Conservation (phyloP, 2,113 vertebrate species). For the Agapornis roseicollis region DNA sequence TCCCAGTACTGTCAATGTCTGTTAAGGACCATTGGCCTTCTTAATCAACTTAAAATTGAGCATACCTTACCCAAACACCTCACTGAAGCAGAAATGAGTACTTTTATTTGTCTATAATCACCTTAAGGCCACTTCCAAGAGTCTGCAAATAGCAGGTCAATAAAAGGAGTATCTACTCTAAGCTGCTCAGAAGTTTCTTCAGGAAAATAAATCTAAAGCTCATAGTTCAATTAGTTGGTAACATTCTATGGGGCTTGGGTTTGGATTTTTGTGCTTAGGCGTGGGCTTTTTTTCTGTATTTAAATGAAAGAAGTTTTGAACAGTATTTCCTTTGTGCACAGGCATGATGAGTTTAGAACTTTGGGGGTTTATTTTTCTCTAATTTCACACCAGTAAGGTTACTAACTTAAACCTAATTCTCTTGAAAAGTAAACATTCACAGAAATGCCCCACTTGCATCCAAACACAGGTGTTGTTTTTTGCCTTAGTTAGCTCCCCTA, state of each 20-base stretch:
- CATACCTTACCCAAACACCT: neutral
- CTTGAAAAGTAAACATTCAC: neutral
- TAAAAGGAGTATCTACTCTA: neutral
- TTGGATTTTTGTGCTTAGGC: neutral
- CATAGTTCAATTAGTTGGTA: neutral
- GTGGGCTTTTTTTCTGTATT: neutral
- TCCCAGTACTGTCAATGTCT: accelerated
- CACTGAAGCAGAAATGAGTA: neutral
- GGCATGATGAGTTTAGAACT: neutral
- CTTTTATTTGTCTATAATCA: neutral
- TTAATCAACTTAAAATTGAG: neutral
- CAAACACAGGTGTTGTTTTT: neutral
- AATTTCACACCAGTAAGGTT: neutral
- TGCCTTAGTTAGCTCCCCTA: neutral
- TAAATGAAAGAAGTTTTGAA: neutral
- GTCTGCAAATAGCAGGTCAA: neutral
- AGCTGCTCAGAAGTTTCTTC: neutral
- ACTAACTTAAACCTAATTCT: neutral
- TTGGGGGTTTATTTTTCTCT: neutral
- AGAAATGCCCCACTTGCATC: neutral
- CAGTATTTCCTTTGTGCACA: neutral
- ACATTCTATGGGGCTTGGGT: neutral
- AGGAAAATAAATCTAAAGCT: neutral
- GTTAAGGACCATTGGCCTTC: neutral
- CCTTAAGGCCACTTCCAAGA: neutral